phyloP scores from a whole-genome alignment of 2,113 vertebrate species.

The Ahaetulla prasina region DNA sequence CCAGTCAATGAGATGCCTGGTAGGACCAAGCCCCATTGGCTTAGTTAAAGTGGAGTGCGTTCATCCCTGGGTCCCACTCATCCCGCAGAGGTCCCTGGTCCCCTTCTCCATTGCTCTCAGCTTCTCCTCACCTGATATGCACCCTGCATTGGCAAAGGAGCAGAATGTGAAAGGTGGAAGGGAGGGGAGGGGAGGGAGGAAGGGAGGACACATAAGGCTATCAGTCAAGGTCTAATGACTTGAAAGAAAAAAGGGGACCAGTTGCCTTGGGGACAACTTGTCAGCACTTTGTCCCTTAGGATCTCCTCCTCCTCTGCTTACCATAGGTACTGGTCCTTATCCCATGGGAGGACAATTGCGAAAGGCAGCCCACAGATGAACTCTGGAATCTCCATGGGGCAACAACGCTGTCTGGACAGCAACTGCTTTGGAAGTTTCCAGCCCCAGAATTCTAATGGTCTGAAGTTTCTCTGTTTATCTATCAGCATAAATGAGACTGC shows the following conservation, averaged over 20 bases:
- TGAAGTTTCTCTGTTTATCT: not conserved
- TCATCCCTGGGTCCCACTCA: not conserved
- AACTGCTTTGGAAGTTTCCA: not conserved
- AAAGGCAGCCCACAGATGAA: not conserved
- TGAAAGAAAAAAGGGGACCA: not conserved
- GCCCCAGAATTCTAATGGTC: not conserved
- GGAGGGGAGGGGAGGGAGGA: not conserved
- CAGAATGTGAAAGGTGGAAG: not conserved
- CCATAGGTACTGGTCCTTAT: not conserved
- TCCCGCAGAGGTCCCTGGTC: not conserved
- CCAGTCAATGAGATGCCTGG: not conserved
- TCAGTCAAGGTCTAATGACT: not conserved
- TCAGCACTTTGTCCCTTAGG: not conserved
- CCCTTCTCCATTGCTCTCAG: not conserved
- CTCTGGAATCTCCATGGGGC: not conserved
- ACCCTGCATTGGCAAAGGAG: not conserved
- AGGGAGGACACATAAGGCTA: not conserved
- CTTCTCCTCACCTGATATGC: not conserved
- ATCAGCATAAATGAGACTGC: not conserved
- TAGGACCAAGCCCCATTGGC: too few species aligned
- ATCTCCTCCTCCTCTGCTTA: not conserved
- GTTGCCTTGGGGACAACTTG: not conserved
- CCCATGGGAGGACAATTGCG: not conserved
- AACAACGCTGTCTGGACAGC: not conserved
- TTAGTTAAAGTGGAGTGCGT: not conserved